Evolutionary conservation across 2,797 vertebrate genomes (phyloP), one percentile per base, ranked within the genome.

Genomic region (Enteromius anoplus): DNA sequence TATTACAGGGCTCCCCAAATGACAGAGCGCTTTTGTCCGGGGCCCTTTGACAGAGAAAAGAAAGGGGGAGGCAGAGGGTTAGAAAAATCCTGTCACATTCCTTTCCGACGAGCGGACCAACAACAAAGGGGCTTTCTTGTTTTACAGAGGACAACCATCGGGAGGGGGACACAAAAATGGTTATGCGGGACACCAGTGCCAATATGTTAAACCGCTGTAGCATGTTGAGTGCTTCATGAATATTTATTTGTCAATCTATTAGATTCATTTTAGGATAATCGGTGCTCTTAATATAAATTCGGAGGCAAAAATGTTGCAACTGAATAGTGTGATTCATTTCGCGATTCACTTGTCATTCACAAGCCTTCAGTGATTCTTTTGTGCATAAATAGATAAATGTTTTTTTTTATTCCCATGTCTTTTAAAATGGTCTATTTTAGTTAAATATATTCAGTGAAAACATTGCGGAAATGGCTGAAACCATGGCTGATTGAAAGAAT

Each of bases 1-100:
- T 93, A 95, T 95, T 94, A 94, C 91, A 95, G 94, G 93, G 93
- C 92, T 92, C 89, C 90, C 91, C 87, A 93, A 95, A 95, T 94
- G 92, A 95, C 93, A 95, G 93, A 95, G 93, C 92, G 93, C 92
- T 93, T 94, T 94, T 95, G 93, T 95, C 91, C 92, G 85, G 85
- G 90, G 84, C 91, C 93, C 93, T 94, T 85, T 84, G 72, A 75
- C 55, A 80, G 80, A 55, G 78, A 73, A 62, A 34, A 53, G 64
- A n/a, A 72, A 37, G 75, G 37, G 64, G 80, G 66, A 51, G 55
- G 53, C 23, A 55, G 76, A 53, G 49, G 26, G 34, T 69, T 82
- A 60, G 76, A 91, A 93, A 94, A 94, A 92, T 91, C 89, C 91
- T 87, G 92, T 93, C 93, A 93, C 93, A 95, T 95, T 95, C 94